Evolutionary conservation across 92 coral and sea anemone genomes (phyloP), one percentile per base, ranked within the genome.

Genomic region (Bergia sp.): DNA sequence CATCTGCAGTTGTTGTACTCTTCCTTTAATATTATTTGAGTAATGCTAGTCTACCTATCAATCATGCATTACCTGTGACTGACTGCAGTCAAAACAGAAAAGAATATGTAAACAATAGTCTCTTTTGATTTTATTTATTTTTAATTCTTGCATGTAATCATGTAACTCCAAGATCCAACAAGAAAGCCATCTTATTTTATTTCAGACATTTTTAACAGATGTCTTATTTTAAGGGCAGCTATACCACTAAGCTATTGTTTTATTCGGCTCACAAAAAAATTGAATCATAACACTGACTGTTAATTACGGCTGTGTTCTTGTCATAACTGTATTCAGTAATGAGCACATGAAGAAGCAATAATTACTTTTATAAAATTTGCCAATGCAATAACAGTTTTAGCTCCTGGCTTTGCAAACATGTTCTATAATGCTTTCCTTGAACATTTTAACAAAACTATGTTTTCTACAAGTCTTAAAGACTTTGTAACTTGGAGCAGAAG

Each of bases 261-360:
- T 69, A 15, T 84, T 69, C 64, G 43, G 11, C 67, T 69, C 77
- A 44, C 43, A 84, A 84, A 36, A 57, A 61, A n/a, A 82, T 37
- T 21, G 87, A 69, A 50, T 71, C 74, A 69, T 71, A 84, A 69
- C 65, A 47, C 12, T 16, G 44, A 71, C 77, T 72, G 44, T 45
- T 49, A 84, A 71, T 84, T 84, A 84, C 20, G 13, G 79, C n/a
- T 53, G 44, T 71, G 79, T 67, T 67, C 57, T 71, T 84, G 11
- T 45, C 67, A 71, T 84, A 71, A 84, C 79, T n/a, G 45, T 49
- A 36, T 44, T 47, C 69, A 29, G 43, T 69, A 84, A 84, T 84
- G 79, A 84, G 78, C 61, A 44, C 64, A 84, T 47, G 65, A 84
- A 84, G 45, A 49, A 84, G 77, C n/a, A 45, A 69, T 69, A 84